Evolutionary conservation across 2,113 vertebrate species (phyloP).

Genomic region (Urocynchramus pylzowi): DNA sequence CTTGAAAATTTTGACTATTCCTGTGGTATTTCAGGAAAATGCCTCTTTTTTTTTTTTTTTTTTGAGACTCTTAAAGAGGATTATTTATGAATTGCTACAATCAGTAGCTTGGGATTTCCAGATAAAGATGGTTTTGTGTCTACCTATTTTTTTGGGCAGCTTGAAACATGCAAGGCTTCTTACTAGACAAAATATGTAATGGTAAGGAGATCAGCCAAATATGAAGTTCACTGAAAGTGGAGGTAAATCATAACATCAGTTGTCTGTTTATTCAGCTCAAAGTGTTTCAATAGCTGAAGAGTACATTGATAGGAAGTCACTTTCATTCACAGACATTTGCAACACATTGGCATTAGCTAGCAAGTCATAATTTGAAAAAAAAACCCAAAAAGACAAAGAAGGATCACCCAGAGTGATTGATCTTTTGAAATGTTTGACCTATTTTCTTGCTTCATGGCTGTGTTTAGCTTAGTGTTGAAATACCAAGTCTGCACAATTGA

Average conservation of each 20-base stretch:
- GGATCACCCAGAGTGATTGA: neutral
- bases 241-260: neutral
- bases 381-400: neutral
- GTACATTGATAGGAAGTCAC: neutral
- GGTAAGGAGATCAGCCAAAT: neutral
- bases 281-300: neutral
- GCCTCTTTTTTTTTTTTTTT: neutral
- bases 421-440: neutral
- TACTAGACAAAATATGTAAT: neutral
- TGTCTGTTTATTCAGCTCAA: neutral
- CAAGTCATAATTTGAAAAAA: neutral
- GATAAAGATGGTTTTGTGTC: neutral
- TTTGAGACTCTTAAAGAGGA: neutral
- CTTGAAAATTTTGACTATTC: neutral
- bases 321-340: neutral
- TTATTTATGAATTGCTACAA: neutral
- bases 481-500: rapidly evolving
- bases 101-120: neutral
- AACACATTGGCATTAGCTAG: neutral
- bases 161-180: neutral
- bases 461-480: neutral
- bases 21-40: neutral
- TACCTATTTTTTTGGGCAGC: neutral
- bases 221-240: neutral
- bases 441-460: neutral